phyloP scores from a whole-genome alignment of 2,113 vertebrate species.

The Hymenochirus boettgeri region DNA sequence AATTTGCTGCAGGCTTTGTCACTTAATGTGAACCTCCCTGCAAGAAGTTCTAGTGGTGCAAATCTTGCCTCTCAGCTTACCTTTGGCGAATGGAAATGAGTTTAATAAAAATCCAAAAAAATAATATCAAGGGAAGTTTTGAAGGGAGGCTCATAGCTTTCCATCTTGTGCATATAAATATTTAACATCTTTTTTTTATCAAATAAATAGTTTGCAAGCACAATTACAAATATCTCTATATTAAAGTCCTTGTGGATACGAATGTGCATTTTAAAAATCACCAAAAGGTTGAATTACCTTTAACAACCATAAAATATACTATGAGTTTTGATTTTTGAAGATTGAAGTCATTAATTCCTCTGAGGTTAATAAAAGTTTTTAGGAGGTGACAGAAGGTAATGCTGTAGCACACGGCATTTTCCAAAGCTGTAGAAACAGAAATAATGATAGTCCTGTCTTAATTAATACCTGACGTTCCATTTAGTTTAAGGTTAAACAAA shows the following conservation, averaged over 20 bases:
- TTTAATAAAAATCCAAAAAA: too few relatives aligned
- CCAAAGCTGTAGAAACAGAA: too few relatives aligned
- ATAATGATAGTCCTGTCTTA: neutral
- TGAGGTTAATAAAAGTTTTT: neutral
- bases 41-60: too few relatives aligned
- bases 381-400: neutral
- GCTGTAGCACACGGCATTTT: neutral
- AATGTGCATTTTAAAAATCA: neutral
- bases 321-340: neutral
- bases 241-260: conserved; percentile 6
- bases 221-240: conserved; percentile 19
- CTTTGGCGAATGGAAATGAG: too few relatives aligned
- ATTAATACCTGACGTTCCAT: neutral
- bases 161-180: conserved; percentile 23
- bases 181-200: conserved; percentile 13
- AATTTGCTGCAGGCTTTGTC: too few relatives aligned
- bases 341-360: neutral
- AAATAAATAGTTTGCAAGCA: conserved; percentile 19
- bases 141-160: too few relatives aligned
- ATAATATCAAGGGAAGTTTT: too few relatives aligned
- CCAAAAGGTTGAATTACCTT: neutral
- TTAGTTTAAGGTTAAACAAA: neutral
- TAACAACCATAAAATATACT: conserved; percentile 22
- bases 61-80: too few relatives aligned
- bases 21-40: too few relatives aligned